Percentiles rank a stretch among this genome's conserved stretches.
These are phyloP conservation scores for Palythoa grandiflora DNA, from an alignment of 92 coral and sea anemone species.

Conservation along the genomic window DNA sequence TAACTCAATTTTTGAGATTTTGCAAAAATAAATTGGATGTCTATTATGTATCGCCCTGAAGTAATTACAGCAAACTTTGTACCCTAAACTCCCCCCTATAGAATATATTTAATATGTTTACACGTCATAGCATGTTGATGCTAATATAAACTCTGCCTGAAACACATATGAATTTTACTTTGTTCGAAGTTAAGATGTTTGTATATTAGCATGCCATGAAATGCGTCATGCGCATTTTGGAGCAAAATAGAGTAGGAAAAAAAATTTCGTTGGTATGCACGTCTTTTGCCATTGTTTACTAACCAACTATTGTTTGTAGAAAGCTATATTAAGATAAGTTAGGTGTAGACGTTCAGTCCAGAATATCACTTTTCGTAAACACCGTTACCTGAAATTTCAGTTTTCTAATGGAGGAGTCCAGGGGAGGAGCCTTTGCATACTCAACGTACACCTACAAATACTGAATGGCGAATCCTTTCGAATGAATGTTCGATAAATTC, in stretches of 20 bases:
- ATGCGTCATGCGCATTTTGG: not conserved
- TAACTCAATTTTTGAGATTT: too few relatives aligned
- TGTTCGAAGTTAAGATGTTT: constrained; percentile 18
- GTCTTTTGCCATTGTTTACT: constrained; percentile 11
- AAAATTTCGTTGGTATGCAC: constrained; percentile 7
- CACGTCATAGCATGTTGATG: too few relatives aligned
- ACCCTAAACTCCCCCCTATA: too few relatives aligned
- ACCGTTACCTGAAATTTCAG: constrained; percentile 14
- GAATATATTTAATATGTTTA: too few relatives aligned
- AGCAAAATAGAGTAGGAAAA: not conserved
- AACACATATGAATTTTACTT: not conserved
- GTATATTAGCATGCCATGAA: not conserved
- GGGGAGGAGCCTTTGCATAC: not conserved
- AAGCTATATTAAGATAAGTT: constrained; percentile 6
- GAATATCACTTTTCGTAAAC: constrained; percentile 4
- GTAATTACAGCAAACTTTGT: too few relatives aligned
- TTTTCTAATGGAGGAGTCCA: not conserved
- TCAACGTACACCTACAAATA: constrained; percentile 23
- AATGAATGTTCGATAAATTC: not conserved
- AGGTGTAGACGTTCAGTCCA: not conserved
- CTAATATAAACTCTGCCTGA: too few relatives aligned
- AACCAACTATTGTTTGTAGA: constrained; percentile 16
- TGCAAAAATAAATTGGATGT: too few relatives aligned
- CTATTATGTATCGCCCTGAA: too few relatives aligned
- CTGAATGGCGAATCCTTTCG: constrained; percentile 2